Base-by-base conservation (phyloP, 92 coral and sea anemone species). In the Epizoanthus rinbou region DNA sequence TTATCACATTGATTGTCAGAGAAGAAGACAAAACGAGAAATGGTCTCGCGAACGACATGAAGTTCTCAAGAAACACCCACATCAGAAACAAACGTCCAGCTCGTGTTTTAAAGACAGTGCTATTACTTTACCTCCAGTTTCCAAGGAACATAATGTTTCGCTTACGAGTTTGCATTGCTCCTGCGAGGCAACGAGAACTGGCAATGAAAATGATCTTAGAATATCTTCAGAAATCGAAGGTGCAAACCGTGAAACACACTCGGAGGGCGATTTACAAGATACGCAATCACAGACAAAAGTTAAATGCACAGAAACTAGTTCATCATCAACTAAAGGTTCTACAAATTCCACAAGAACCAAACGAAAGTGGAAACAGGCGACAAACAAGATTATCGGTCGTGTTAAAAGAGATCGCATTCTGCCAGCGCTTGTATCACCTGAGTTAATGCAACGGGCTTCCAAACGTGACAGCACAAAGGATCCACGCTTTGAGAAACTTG, bases 401-500 rank as follows among this genome's bases (percentile, higher is more conserved):
- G 33, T 39, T 19, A 78, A 62, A 13, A 62, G 39, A 62, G 59
- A 63, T 3, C 13, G 71, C 18, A 62, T 11, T 19, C 25, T 78
- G 66, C 70, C 70, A 13, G 56, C 23, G 18, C 82, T 62, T 33
- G 70, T 39, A 5, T 28, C 66, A 14, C 58, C 82, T 9, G 13
- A 11, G 16, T 41, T 60, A 37, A 4, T 52, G 21, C 63, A 37
- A 6, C 81, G 68, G 0, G 53, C 25, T 28, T 60, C 6, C 28
- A 35, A 60, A 39, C 50, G 41, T 6, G 82, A 78, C 39, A 39
- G 82, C 59, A 78, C 82, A 1, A 78, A 78, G 52, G 82, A 78
- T 62, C 82, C 82, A 5, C 82, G 82, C 52, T 78, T 78, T 23
- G 82, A 56, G 5, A 78, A 78, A 62, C 82, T 78, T 21, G 82